Base-by-base conservation (phyloP, 2,113 vertebrate genomes). In the Gavialis gangeticus region DNA sequence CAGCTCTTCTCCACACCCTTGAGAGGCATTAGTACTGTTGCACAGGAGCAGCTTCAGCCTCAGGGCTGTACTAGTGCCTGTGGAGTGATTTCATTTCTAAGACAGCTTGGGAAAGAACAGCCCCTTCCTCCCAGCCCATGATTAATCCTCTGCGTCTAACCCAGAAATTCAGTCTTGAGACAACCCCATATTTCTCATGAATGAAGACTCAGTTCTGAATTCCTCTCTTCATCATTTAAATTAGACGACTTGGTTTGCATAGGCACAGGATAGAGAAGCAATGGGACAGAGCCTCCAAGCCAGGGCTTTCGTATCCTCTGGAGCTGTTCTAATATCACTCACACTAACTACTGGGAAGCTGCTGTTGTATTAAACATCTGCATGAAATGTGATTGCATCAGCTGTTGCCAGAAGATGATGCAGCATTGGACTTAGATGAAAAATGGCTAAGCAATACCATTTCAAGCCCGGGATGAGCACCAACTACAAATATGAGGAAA, bases 131-230 rank as follows among this genome's bases (percentile, higher is more conserved):
- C 79, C 1, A 2, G 75, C 0, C 28, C 16, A 34, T 3, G 17
- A 16, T 19, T 16, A 34, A 1, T 18, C 91, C 57, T 92, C 64
- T 55, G 30, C 0, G 10, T 69, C 91, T 91, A 67, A 24, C 73
- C 84, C 91, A 96, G 91, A 90, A 92, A 63, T 54, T 3, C 54
- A 93, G 90, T 73, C 79, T 79, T 25, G 34, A 24, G 83, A 90
- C 94, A 84, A 84, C 86, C 90, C 64, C 75, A 87, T 92, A 81
- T 60, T 15, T 59, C 67, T 34, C 27, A 59, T 13, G 28, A 90
- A 85, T 28, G 82, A 79, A 93, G 89, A 46, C 67, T 78, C 92
- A 96, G 95, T 86, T 96, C 94, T 73, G 90, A 90, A 87, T 81
- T 94, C 86, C 78, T 91, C 86, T 91, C 67, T 91, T 85, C 82